Base-by-base conservation (phyloP, 1,140 invertebrate species). In the Theocolax elegans region DNA sequence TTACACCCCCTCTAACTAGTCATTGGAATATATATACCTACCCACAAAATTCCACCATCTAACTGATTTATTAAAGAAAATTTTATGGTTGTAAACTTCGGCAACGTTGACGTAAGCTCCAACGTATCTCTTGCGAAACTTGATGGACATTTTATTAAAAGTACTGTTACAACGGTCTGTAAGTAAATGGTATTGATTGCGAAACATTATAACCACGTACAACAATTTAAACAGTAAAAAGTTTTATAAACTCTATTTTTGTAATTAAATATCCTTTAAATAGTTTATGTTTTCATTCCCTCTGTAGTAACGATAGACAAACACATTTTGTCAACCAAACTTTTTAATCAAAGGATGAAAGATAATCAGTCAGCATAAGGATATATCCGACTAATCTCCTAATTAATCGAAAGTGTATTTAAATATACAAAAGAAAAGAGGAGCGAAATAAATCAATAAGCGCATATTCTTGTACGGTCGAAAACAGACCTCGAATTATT, bases 361-460 rank as follows among this genome's bases (percentile, higher is more conserved):
- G 7, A 8, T 17, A 3, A 63, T 63, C 59, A 35, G 17, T 48
- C 44, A 63, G 8, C 27, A 1, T 27, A n/a, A 51, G 21, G 19
- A 35, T 17, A n/a, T n/a, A 42, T 29, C 9, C 49, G 4, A n/a
- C n/a, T 40, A 42, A 53, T 53, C 19, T 23, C 13, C 1, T 4
- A 40, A 53, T 42, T 29, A 42, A 65, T 54, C 49, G 19, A 23
- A 42, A 65, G 29, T 19, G 17, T 25, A 44, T 2, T 2, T 17
- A n/a, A n/a, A 15, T 44, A 35, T 4, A 35, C 4, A 10, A 35
- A 35, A 35, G 10, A 10, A 10, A 35, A 35, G 31, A 35, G 10
- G 10, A 44, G 13, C 0, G 21, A 49, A 51, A 53, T 62, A 62
- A 71, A 65, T 65, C 69, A 51, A 59, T 66, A 46, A 15, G 3